Base-by-base conservation (phyloP, 2,888 invertebrate species). In the Salpingus planirostris region DNA sequence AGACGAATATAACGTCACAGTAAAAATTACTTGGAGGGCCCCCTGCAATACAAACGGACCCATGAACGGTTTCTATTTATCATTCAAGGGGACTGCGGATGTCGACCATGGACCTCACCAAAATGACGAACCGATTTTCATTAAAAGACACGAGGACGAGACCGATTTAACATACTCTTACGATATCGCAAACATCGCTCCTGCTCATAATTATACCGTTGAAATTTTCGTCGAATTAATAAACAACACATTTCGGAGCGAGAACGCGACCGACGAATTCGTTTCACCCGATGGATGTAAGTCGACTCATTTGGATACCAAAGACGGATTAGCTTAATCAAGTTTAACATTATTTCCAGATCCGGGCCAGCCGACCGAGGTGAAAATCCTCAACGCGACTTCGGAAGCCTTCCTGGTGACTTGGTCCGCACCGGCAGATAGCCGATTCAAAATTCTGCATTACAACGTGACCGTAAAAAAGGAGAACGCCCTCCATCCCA, bases 1-100 rank as follows among this genome's bases (percentile, higher is more conserved):
- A 10, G 5, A 37, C 30, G 6, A 24, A 15, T n/a, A 41, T 47
- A 21, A 23, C 3, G 41, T 41, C 4, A 30, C 23, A n/a, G 26
- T 42, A 1, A 29, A 23, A 3, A 8, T 50, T 13, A 31, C 29
- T 12, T 55, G 52, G 49, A 23, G 25, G 3, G 35, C 38, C 18
- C 54, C 55, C 2, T 55, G 55, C 31, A 35, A 47, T 13, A 46
- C 47, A 10, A 52, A 54, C 24, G 55, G 53, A 26, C 33, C 36
- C 3, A 35, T 54, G 6, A 31, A 28, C 11, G 10, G 42, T 11
- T 55, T 49, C 32, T 49, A 3, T 21, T 29, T 3, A 15, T 40
- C 21, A 14, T 3, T 7, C 43, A 44, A 7, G 11, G 10, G 6
- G 42, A 43, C 23, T 18, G 18, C 26, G 11, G 27, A 10, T 29